Percentiles rank a stretch among this genome's conserved stretches.
Conservation (phyloP, 1,140 invertebrate species). For the Ooceraea biroi region DNA sequence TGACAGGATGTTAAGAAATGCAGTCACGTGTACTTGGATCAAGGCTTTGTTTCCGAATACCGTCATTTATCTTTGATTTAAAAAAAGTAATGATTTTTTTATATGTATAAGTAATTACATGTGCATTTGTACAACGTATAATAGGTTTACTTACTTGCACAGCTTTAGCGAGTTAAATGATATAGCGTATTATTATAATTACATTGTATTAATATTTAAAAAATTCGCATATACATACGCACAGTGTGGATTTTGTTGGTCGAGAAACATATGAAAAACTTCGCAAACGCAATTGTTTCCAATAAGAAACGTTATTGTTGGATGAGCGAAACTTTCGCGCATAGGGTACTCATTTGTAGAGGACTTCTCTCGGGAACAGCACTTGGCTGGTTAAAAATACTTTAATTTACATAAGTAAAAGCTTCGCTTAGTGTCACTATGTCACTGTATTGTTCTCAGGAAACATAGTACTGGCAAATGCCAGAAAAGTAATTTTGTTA, state of each 20-base stretch:
- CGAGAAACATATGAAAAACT: neutral
- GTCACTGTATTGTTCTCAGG: slow-evolving; percentile 18
- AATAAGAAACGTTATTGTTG: slow-evolving; percentile 20
- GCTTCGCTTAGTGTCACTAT: slow-evolving; percentile 44
- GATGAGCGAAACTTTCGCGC: slow-evolving; percentile 25
- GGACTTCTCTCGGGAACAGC: slow-evolving; percentile 40
- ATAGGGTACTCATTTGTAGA: slow-evolving; percentile 23
- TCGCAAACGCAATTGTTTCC: slow-evolving; percentile 26
- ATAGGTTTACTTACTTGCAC: no score
- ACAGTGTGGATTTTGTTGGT: no score
- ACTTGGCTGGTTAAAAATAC: slow-evolving; percentile 54
- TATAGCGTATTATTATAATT: no score
- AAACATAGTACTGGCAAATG: slow-evolving; percentile 27
- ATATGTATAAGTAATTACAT: no score
- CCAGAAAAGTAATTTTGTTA: slow-evolving; percentile 43
- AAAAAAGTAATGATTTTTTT: no score
- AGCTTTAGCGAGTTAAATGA: no score
- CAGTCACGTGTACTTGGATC: neutral
- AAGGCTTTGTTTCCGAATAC: no score
- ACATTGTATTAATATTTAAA: no score
- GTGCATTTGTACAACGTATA: no score
- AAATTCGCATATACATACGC: no score
- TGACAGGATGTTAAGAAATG: neutral
- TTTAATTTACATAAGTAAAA: slow-evolving; percentile 60
- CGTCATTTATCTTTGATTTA: no score